phyloP scores from a whole-genome alignment of 2,797 vertebrate genomes.

The Centroberyx gerrardi region DNA sequence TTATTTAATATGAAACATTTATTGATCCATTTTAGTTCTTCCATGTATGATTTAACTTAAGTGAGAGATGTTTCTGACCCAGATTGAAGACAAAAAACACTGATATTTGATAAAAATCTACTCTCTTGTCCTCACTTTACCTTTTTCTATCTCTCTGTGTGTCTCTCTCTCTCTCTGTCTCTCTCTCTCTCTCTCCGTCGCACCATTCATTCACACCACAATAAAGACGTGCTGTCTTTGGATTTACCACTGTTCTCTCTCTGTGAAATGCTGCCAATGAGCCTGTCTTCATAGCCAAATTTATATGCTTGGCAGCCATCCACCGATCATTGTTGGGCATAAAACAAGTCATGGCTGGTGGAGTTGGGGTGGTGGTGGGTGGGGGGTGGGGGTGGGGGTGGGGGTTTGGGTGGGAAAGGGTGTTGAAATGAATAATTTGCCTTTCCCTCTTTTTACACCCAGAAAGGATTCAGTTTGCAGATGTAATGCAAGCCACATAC shows the following conservation, averaged over 20 bases:
- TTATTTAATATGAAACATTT: no score
- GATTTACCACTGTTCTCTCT: conserved; percentile 36
- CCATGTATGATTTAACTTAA: not conserved
- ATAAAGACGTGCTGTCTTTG: conserved; percentile 51
- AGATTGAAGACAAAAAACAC: not conserved
- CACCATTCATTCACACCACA: conserved; percentile 36
- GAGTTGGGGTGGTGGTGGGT: not conserved
- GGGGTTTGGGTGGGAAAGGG: conserved; percentile 2
- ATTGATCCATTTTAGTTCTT: not conserved
- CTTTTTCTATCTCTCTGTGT: conserved; percentile 22
- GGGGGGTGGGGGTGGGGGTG: not conserved
- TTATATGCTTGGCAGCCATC: conserved; percentile 56
- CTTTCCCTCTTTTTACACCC: conserved; percentile 33
- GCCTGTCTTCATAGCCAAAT: conserved; percentile 51
- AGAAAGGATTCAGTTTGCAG: conserved; percentile 1
- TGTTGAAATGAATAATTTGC: conserved; percentile 21
- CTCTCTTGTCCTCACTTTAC: not conserved
- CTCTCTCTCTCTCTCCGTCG: conserved; percentile 1
- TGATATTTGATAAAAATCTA: not conserved
- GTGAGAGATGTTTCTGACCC: not conserved
- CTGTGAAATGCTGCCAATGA: conserved; percentile 45
- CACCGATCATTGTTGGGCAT: conserved; percentile 58
- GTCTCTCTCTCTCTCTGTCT: not conserved
- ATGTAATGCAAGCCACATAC: not conserved
- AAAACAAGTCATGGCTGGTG: conserved; percentile 46